Evolutionary conservation across 1,140 invertebrate genomes (phyloP).

Genomic region (Drosophila sulfurigaster): DNA sequence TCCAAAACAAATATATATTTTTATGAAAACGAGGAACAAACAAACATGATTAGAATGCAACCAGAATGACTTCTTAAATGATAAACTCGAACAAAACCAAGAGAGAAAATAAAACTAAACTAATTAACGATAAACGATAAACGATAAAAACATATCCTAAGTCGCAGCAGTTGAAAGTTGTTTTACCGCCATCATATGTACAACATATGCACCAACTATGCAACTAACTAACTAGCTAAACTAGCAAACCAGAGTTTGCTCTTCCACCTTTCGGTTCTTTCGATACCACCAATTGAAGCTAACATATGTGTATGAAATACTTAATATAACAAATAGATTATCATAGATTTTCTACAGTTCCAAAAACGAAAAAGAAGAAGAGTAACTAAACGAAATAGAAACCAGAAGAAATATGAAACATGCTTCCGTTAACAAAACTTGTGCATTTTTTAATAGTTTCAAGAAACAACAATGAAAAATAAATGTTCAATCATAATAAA

Average conservation of each 20-base stretch:
- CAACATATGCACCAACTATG: slow-evolving; percentile 17
- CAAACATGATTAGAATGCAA: neutral
- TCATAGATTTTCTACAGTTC: slow-evolving; percentile 67
- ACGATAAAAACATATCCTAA: slow-evolving; percentile 63
- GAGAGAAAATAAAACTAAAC: slow-evolving; percentile 1
- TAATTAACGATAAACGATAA: slow-evolving; percentile 31
- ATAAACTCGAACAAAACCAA: slow-evolving; percentile 15
- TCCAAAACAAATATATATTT: slow-evolving; percentile 21
- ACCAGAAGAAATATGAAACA: slow-evolving; percentile 10
- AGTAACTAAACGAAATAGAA: slow-evolving; percentile 26
- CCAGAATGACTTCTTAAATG: slow-evolving; percentile 6
- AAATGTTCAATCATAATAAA: neutral
- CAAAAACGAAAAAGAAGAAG: slow-evolving; percentile 37
- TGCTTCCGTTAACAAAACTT: slow-evolving; percentile 67
- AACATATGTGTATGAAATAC: slow-evolving; percentile 22
- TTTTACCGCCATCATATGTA: slow-evolving; percentile 29
- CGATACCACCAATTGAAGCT: slow-evolving; percentile 66
- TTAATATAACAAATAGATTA: slow-evolving; percentile 40
- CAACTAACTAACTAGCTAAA: slow-evolving; percentile 5
- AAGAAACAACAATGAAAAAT: neutral
- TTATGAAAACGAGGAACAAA: neutral
- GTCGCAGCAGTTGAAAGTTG: slow-evolving; percentile 48
- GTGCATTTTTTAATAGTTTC: slow-evolving; percentile 58
- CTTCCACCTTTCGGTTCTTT: slow-evolving; percentile 77
- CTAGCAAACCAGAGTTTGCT: slow-evolving; percentile 49